These are phyloP conservation scores for Achlya flavicornis DNA, from an alignment of 2,888 invertebrate genomes.

Conservation along the genomic window DNA sequence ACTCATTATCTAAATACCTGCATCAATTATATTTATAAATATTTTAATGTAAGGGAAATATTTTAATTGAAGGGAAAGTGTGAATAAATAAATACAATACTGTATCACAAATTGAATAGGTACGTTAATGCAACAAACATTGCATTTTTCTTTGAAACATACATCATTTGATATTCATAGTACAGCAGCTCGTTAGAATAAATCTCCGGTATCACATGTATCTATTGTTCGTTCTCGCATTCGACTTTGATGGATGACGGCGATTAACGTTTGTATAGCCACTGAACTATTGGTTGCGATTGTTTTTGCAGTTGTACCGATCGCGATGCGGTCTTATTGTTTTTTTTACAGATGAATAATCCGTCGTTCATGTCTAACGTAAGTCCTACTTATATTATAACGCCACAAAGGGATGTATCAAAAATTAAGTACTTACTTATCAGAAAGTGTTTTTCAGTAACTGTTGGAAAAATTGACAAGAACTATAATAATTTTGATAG, in stretches of 20 bases:
- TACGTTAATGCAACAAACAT: not conserved
- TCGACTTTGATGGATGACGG: constrained; percentile 22
- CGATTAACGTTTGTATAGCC: constrained; percentile 20
- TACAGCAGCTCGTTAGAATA: constrained; percentile 10
- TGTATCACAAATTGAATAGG: not conserved
- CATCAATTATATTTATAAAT: too few relatives aligned
- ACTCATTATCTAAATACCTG: too few relatives aligned
- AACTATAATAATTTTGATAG: too few relatives aligned
- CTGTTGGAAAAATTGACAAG: too few relatives aligned
- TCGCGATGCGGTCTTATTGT: not conserved
- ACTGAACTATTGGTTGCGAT: constrained; percentile 14
- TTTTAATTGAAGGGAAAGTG: too few relatives aligned
- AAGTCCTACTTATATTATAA: not conserved
- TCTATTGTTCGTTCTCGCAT: constrained; percentile 25
- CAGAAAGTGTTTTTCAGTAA: too few relatives aligned
- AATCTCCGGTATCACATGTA: constrained; percentile 16
- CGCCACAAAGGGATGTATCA: too few relatives aligned
- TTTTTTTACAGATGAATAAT: not conserved
- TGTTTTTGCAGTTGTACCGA: constrained; percentile 12
- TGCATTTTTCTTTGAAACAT: not conserved
- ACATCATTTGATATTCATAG: constrained; percentile 2
- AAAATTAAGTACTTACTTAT: too few relatives aligned
- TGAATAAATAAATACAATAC: not conserved
- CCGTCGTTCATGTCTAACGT: not conserved
- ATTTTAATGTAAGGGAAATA: too few relatives aligned